Evolutionary conservation across 2,113 vertebrate genomes (phyloP).

Genomic region (Hemicordylus capensis): DNA sequence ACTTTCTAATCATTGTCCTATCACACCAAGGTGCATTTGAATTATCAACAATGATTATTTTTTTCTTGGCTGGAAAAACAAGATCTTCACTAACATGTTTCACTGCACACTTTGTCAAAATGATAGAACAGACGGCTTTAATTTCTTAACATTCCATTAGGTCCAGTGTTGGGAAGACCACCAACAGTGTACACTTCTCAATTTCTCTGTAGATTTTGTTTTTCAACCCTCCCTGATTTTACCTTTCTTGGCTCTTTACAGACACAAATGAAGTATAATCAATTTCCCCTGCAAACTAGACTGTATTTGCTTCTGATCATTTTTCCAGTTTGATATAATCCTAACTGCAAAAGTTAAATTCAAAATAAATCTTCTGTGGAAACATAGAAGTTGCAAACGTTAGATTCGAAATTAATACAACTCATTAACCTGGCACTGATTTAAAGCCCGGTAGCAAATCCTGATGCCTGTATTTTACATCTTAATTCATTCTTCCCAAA

Average conservation of each 20-base stretch:
- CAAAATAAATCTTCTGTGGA: not conserved
- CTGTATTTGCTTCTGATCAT: not conserved
- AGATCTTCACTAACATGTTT: slow-evolving; percentile 40
- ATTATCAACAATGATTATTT: not conserved
- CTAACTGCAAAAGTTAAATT: not conserved
- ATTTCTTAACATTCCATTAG: slow-evolving; percentile 58
- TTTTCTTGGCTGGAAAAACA: slow-evolving; percentile 17
- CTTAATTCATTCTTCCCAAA: not conserved
- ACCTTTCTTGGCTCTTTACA: slow-evolving; percentile 12
- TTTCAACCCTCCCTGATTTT: slow-evolving; percentile 14
- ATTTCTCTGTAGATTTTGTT: slow-evolving; percentile 31
- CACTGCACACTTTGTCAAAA: slow-evolving; percentile 45
- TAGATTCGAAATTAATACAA: not conserved
- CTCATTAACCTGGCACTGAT: not conserved
- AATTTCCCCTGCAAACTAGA: not conserved
- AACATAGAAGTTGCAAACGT: no score
- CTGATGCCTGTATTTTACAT: not conserved
- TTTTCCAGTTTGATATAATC: not conserved
- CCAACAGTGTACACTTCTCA: slow-evolving; percentile 41
- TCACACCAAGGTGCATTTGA: not conserved
- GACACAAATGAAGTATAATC: not conserved
- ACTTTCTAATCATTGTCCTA: not conserved
- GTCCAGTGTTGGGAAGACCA: slow-evolving; percentile 57
- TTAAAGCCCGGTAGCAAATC: no score
- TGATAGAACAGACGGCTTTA: slow-evolving; percentile 63